Evolutionary conservation across 1,140 invertebrate genomes (phyloP).

Genomic region (Acromyrmex heyeri): DNA sequence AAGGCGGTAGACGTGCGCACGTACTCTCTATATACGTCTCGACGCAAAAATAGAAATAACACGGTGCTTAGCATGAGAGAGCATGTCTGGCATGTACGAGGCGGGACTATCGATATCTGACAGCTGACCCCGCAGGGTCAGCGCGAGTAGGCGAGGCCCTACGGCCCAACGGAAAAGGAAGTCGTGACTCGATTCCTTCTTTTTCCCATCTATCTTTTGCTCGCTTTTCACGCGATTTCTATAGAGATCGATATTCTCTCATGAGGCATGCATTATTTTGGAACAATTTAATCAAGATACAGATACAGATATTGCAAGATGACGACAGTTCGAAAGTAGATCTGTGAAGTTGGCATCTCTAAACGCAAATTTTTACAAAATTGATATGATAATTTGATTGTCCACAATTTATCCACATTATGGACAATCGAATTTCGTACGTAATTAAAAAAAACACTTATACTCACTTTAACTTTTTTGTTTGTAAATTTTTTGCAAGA

Average conservation of each 20-base stretch:
- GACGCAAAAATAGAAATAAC: constrained; percentile 73
- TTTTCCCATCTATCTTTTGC: constrained; percentile 3
- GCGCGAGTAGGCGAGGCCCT: constrained; percentile 71
- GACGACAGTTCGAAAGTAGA: background rate
- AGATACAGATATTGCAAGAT: background rate
- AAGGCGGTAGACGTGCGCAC: background rate
- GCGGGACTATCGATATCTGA: constrained; percentile 77
- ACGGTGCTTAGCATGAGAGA: constrained; percentile 73
- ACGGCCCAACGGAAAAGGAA: constrained; percentile 71
- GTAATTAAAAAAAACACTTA: too few species aligned
- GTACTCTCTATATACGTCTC: constrained; percentile 42
- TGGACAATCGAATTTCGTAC: too few species aligned
- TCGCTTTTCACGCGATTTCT: constrained; percentile 13
- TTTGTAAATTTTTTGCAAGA: too few species aligned
- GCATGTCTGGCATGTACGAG: constrained; percentile 69
- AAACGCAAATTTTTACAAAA: too few species aligned
- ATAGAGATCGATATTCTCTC: constrained; percentile 1
- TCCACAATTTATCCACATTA: too few species aligned
- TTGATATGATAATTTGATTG: too few species aligned
- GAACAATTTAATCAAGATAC: background rate
- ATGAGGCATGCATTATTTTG: background rate
- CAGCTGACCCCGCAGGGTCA: constrained; percentile 75
- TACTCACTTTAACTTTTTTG: too few species aligned
- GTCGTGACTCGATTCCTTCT: constrained; percentile 68
- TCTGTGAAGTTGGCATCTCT: too few species aligned